These are phyloP conservation scores for Metallyticus violacea DNA, from an alignment of 2,888 invertebrate species.

Conservation along the genomic window DNA sequence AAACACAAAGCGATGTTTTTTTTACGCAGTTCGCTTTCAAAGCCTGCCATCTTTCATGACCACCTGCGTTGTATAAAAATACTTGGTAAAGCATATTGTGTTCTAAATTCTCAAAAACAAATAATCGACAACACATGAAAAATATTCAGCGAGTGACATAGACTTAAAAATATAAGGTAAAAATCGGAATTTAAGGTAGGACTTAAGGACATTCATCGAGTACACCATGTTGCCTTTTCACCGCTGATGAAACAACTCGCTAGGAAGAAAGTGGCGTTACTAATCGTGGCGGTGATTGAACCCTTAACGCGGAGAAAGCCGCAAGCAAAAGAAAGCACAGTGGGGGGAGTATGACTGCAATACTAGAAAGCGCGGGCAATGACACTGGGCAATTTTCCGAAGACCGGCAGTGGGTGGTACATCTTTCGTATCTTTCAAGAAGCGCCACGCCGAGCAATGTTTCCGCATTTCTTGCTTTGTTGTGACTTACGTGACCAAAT, in stretches of 20 bases:
- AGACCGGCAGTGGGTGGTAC: not conserved
- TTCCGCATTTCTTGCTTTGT: not conserved
- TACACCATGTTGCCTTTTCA: too few relatives aligned
- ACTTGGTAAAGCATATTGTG: too few relatives aligned
- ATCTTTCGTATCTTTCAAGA: not conserved
- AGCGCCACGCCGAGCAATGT: not conserved
- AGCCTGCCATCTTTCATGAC: too few relatives aligned
- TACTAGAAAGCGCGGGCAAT: conserved; percentile 24
- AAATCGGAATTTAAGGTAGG: too few relatives aligned
- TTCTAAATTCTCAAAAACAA: too few relatives aligned
- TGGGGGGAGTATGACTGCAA: not conserved
- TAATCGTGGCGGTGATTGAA: conserved; percentile 20
- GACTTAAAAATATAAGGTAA: too few relatives aligned
- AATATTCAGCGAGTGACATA: too few relatives aligned
- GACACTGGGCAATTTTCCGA: conserved; percentile 13
- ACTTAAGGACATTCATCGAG: too few relatives aligned
- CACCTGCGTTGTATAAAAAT: too few relatives aligned
- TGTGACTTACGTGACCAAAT: not conserved
- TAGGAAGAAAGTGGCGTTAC: conserved; percentile 22
- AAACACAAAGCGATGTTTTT: too few relatives aligned
- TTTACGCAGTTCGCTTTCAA: too few relatives aligned
- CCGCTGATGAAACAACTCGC: not conserved
- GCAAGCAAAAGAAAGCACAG: conserved; percentile 1
- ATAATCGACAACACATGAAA: too few relatives aligned
- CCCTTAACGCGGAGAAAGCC: conserved; percentile 24